Percentiles rank a stretch among this genome's conserved stretches.
These are phyloP conservation scores for Mustela nigripes DNA, from an alignment of 2,113 vertebrate species.

Conservation along the genomic window DNA sequence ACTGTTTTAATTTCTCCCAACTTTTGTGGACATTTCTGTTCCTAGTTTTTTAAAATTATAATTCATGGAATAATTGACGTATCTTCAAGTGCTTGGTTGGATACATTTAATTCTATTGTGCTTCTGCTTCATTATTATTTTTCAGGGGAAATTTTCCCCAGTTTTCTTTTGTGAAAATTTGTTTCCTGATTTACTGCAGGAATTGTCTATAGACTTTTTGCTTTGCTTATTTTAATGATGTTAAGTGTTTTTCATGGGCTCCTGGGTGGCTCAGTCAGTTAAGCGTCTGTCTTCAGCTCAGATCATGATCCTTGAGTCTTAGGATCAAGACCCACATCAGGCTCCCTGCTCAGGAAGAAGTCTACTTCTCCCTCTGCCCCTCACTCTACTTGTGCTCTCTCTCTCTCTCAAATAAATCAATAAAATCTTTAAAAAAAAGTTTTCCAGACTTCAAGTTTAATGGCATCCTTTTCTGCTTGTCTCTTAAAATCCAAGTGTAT, in stretches of 20 bases:
- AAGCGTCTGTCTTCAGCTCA: no score
- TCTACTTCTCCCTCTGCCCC: no score
- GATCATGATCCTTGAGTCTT: no score
- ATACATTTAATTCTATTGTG: neutral
- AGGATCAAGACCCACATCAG: no score
- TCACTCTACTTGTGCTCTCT: no score
- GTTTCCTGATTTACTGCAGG: neutral
- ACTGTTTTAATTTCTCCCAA: neutral
- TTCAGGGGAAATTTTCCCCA: neutral
- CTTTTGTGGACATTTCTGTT: neutral
- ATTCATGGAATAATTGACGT: neutral
- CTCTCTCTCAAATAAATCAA: no score
- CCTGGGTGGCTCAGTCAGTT: no score
- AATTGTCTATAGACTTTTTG: neutral
- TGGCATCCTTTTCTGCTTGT: neutral
- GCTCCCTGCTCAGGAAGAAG: no score
- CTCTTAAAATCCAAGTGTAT: neutral
- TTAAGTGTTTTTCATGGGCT: neutral
- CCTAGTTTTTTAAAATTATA: neutral
- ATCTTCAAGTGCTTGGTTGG: neutral
- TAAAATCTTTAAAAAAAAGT: neutral
- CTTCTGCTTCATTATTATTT: neutral
- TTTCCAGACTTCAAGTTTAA: slow-evolving; percentile 15
- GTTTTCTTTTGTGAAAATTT: neutral
- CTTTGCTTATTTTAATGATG: neutral